Evolutionary conservation across 2,113 vertebrate species (phyloP), one percentile per base, ranked within the genome.

Genomic region (Seriola aureovittata): DNA sequence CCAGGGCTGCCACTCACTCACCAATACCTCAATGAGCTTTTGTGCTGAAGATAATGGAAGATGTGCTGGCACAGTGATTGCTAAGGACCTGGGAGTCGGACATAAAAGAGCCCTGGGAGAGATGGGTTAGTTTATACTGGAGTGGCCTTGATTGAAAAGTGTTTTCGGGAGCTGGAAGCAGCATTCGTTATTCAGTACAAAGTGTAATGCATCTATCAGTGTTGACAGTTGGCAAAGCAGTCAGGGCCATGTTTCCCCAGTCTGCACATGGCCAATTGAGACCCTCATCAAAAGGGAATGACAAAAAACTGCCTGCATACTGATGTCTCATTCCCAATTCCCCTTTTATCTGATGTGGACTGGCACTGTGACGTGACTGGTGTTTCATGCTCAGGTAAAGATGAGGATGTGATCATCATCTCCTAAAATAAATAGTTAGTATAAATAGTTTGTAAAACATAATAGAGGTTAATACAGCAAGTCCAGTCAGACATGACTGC

Each of bases 111-210:
- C 40, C 63, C 36, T 10, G 11, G 52, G 42, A 29, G 48, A 68
- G 50, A 84, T 29, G 67, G 59, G 16, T 21, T 42, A 1, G 17
- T 59, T 55, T 70, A 52, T 17, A 46, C 59, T 23, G n/a, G 52
- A 85, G 67, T 50, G 63, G 52, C 73, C 40, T 21, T 87, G 68
- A 88, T 83, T 84, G 83, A 86, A 84, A 83, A 38, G 80, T 73
- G 48, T 81, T 78, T 66, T 68, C 6, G 44, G 64, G 54, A 50
- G 68, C 57, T 78, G 64, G 64, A 71, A 23, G 71, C 13, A 23
- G 48, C 48, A 66, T 36, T 58, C 42, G 57, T 25, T 0, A 0
- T 25, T 60, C 3, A 0, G 52, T 19, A 4, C n/a, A 16, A 48
- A 59, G 40, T 19, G 36, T 48, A 21, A 59, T 10, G 59, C 40